Percentiles rank a stretch among this genome's conserved stretches.
These are phyloP conservation scores for Nicator chloris DNA, from an alignment of 2,113 vertebrate genomes.

Conservation along the genomic window DNA sequence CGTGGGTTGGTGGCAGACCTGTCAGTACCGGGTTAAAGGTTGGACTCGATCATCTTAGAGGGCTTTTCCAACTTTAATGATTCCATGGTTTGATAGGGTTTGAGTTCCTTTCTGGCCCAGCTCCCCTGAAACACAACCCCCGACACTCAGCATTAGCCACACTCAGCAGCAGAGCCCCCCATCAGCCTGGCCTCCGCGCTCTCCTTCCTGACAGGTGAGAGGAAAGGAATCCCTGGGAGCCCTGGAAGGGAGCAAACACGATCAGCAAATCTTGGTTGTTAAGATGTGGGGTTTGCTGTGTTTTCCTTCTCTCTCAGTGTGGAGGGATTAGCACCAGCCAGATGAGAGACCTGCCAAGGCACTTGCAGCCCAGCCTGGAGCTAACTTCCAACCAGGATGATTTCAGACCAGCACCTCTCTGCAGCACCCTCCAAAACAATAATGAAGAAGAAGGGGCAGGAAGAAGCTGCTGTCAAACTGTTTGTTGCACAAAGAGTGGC, in stretches of 20 bases:
- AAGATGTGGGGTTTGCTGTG: not conserved
- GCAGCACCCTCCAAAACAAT: not conserved
- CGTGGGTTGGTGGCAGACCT: not conserved
- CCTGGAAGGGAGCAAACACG: not conserved
- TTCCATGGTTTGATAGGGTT: not conserved
- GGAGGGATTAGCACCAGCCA: not conserved
- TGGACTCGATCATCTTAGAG: not conserved
- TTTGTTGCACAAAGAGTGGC: not conserved
- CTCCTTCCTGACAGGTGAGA: not conserved
- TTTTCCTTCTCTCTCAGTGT: not conserved
- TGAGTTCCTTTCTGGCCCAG: not conserved
- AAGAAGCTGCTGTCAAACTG: not conserved
- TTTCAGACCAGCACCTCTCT: not conserved
- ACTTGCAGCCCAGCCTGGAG: not conserved
- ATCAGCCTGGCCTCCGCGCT: accelerated
- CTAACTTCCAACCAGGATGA: not conserved
- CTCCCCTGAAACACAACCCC: not conserved
- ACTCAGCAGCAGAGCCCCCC: not conserved
- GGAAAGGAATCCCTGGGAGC: not conserved
- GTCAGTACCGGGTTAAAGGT: not conserved
- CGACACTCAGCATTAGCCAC: not conserved
- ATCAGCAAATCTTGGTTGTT: not conserved
- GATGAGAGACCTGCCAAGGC: not conserved
- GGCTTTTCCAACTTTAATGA: not conserved
- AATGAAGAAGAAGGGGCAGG: not conserved